Percentiles rank a stretch among this genome's conserved stretches.
Conservation (phyloP, 2,113 vertebrate genomes). For the Sceloporus undulatus region DNA sequence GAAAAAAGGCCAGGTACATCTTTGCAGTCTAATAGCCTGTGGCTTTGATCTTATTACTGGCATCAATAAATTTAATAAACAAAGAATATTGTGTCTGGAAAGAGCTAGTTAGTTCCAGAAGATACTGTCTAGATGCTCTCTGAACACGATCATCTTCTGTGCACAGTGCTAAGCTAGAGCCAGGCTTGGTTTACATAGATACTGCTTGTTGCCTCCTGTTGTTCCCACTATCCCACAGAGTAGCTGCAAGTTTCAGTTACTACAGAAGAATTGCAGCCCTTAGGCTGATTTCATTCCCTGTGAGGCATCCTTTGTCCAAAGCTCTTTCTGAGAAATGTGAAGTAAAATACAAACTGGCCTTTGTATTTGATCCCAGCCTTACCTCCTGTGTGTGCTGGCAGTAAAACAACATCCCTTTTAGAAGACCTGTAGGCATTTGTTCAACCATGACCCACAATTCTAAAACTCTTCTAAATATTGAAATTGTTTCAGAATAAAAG, state of each 20-base stretch:
- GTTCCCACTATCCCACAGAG: background rate
- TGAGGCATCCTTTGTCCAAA: constrained; percentile 62
- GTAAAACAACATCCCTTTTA: constrained; percentile 55
- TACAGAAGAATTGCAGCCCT: constrained; percentile 24
- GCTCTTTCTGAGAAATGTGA: constrained; percentile 62
- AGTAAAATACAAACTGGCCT: constrained; percentile 62
- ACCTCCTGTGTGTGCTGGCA: constrained; percentile 58
- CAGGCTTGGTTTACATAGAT: background rate
- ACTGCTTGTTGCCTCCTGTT: background rate
- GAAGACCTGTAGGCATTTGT: constrained; percentile 59
- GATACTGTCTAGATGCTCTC: background rate
- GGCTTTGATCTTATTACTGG: background rate
- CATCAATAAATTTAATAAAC: background rate
- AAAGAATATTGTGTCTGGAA: background rate
- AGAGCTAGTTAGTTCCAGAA: background rate
- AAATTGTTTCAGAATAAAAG: constrained; percentile 68
- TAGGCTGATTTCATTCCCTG: constrained; percentile 27
- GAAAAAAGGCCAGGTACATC: background rate
- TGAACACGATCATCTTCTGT: background rate
- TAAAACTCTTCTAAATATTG: constrained; percentile 57
- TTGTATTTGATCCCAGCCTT: constrained; percentile 63
- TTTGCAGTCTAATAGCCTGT: background rate
- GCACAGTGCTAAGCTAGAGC: background rate
- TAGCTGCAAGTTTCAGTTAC: constrained; percentile 6
- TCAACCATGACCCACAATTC: constrained; percentile 55